A percentile compares a stretch with the other conserved stretches of the same genome.
Evolutionary conservation across 2,113 vertebrate species (phyloP).

Genomic region (Desmodus rotundus): DNA sequence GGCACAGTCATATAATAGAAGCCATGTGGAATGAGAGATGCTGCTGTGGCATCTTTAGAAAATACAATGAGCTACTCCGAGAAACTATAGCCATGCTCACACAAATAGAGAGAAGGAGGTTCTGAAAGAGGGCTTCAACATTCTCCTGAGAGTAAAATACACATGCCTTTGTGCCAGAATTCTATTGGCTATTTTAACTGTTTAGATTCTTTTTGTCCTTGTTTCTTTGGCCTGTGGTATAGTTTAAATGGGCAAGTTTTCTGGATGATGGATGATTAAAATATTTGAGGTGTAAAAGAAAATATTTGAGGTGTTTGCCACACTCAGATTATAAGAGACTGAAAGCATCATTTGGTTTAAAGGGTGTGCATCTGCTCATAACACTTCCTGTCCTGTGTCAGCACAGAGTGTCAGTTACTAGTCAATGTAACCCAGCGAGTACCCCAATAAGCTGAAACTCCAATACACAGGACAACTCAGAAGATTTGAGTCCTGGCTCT

Average conservation of each 20-base stretch:
- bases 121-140: neutral
- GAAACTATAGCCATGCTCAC: neutral
- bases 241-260: neutral
- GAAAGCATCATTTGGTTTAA: neutral
- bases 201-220: neutral
- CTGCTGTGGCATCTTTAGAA: neutral
- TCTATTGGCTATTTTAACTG: neutral
- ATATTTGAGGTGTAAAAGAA: neutral
- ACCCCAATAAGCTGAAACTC: neutral
- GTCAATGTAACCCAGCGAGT: neutral
- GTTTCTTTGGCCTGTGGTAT: neutral
- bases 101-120: neutral
- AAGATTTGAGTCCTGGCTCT: neutral
- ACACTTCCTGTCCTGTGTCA: neutral
- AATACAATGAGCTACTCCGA: neutral
- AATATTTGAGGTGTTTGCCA: neutral
- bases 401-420: too few species aligned
- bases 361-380: neutral
- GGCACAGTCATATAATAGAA: neutral
- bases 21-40: neutral
- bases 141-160: neutral
- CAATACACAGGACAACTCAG: neutral
- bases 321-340: neutral
- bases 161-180: neutral
- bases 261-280: neutral